Base-by-base conservation (phyloP, 2,113 vertebrate species). In the Cynoglossus semilaevis region DNA sequence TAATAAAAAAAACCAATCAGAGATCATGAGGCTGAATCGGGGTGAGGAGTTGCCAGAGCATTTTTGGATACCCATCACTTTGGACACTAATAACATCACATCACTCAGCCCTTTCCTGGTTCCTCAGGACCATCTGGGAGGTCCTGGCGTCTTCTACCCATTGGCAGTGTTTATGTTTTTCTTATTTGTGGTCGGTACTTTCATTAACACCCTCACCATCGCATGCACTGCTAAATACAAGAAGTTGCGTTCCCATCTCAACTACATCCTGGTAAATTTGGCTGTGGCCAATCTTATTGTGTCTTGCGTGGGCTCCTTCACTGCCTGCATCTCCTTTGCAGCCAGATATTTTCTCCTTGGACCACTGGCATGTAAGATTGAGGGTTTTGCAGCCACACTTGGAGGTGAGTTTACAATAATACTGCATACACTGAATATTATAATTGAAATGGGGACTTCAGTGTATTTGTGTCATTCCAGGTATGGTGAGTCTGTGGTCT, bases 221-320 rank as follows among this genome's bases (percentile, higher is more conserved):
- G 42, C 77, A 4, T 90, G 88, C 78, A 91, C 90, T 8, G 17
- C 75, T 29, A 70, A 86, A 37, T 89, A 87, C 85, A 91, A 91
- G 79, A 93, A 93, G 79, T 86, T 92, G 0, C 66, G 87, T 4
- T 90, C 90, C 14, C 90, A 91, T 45, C 89, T 92, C 51, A 93
- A 91, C 89, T 92, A 88, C 84, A 92, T 92, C 85, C 84, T 92
- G 60, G 84, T 92, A 15, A 93, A 92, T 83, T 38, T 92, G 83
- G 81, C 91, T 0, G 3, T 87, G 2, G 45, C 91, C 19, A 91
- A 93, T 74, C 87, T 92, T 35, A n/a, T 91, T 0, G 90, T 91
- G n/a, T 58, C 90, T 29, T 7, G 10, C 15, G 70, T 91, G 5
- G 90, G 89, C 17, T 90, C 90, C 55, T 88, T 80, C 63, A 79